A percentile compares a stretch with the other conserved stretches of the same genome.
These are phyloP conservation scores for Daphoenositta chrysoptera DNA, from an alignment of 2,113 vertebrate genomes.

Conservation along the genomic window DNA sequence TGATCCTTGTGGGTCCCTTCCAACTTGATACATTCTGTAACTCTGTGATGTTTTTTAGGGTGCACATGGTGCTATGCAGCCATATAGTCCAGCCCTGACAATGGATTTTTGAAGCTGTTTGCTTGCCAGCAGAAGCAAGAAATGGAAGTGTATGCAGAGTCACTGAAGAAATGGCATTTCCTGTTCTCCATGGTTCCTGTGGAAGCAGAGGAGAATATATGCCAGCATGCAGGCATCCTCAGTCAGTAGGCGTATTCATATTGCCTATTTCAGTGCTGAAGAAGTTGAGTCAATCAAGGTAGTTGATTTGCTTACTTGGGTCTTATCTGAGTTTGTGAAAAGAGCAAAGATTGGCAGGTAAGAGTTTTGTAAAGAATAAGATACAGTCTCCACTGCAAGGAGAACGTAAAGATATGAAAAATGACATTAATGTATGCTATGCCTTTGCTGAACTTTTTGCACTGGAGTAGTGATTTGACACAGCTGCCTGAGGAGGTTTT, in stretches of 20 bases:
- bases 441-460: neutral
- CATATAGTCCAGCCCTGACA: neutral
- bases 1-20: neutral
- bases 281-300: neutral
- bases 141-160: neutral
- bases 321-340: neutral
- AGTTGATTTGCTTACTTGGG: neutral
- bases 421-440: fast-evolving
- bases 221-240: neutral
- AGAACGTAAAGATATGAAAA: neutral
- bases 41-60: neutral
- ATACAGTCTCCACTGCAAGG: neutral
- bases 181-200: neutral
- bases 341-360: neutral
- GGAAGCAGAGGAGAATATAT: neutral
- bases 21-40: neutral
- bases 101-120: neutral
- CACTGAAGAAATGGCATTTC: neutral
- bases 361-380: neutral
- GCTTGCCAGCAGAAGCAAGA: neutral
- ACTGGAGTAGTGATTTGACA: neutral
- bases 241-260: neutral
- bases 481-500: neutral
- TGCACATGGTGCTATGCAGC: neutral
- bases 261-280: neutral